These are phyloP conservation scores for Athalia rosae DNA, from an alignment of 2,888 invertebrate species.

Conservation along the genomic window DNA sequence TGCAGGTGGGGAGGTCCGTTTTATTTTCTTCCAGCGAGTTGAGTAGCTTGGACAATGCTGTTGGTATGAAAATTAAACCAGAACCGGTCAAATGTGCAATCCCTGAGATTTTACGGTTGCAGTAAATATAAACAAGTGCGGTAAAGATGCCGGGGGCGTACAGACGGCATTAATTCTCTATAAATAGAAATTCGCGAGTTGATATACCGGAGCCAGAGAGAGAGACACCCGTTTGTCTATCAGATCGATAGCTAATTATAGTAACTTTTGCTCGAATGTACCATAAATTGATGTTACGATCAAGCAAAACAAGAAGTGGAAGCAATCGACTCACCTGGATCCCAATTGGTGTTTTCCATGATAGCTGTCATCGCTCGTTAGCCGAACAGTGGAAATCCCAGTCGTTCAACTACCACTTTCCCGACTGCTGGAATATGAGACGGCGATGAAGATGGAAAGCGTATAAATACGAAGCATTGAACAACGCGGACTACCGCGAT, in stretches of 20 bases:
- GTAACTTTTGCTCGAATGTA: too few species aligned
- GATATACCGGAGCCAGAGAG: too few species aligned
- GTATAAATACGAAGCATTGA: not conserved
- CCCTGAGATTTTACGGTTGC: too few species aligned
- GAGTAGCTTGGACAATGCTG: conserved; percentile 87
- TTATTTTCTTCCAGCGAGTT: conserved; percentile 89
- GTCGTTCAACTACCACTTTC: not conserved
- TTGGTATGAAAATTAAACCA: not conserved
- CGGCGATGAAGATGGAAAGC: not conserved
- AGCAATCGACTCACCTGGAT: conserved; percentile 75
- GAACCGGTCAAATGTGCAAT: not conserved
- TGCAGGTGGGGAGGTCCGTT: conserved; percentile 80
- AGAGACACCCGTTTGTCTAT: too few species aligned
- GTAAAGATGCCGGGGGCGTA: too few species aligned
- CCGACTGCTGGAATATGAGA: not conserved
- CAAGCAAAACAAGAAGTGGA: not conserved
- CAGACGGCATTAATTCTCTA: too few species aligned
- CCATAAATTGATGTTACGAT: not conserved
- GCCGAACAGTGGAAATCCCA: not conserved
- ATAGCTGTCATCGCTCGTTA: conserved; percentile 75
- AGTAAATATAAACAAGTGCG: too few species aligned
- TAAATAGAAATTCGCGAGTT: too few species aligned
- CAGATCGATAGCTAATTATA: too few species aligned
- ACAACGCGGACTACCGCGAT: too few species aligned
- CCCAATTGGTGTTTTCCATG: conserved; percentile 79